Evolutionary conservation across 2,888 invertebrate genomes (phyloP).

Genomic region (Isotomurus palustris): DNA sequence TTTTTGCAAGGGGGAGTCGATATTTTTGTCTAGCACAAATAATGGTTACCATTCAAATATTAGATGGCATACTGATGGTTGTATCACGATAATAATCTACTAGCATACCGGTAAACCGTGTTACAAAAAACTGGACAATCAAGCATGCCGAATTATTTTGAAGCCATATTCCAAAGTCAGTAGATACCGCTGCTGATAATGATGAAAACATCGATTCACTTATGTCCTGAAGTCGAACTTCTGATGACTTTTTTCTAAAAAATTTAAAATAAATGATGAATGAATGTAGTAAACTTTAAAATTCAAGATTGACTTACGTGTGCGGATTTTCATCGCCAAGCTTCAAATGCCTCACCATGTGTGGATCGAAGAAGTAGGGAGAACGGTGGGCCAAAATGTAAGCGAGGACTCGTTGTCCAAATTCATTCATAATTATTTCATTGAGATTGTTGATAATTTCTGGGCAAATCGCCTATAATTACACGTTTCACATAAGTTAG

Average conservation of each 20-base stretch:
- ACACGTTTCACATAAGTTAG: too few species aligned
- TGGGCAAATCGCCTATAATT: conserved; percentile 58
- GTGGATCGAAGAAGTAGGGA: conserved; percentile 75
- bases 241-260: conserved; percentile 8
- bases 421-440: conserved; percentile 68
- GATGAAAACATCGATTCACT: neutral
- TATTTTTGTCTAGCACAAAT: neutral
- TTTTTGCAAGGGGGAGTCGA: neutral
- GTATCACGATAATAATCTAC: neutral
- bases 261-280: conserved; percentile 2
- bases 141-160: neutral
- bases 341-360: conserved; percentile 66
- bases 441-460: conserved; percentile 64
- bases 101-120: neutral
- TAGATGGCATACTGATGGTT: too few species aligned
- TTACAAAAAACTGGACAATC: neutral
- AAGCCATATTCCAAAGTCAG: conserved; percentile 4
- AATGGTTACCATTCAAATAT: too few species aligned
- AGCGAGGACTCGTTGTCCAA: conserved; percentile 79
- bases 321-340: conserved; percentile 66
- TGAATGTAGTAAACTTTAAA: too few species aligned
- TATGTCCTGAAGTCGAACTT: neutral
- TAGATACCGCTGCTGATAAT: neutral
- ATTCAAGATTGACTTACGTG: conserved; percentile 51
- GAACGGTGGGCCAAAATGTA: conserved; percentile 83